Conservation (phyloP, 2,888 invertebrate species). For the Sinelater perroti region DNA sequence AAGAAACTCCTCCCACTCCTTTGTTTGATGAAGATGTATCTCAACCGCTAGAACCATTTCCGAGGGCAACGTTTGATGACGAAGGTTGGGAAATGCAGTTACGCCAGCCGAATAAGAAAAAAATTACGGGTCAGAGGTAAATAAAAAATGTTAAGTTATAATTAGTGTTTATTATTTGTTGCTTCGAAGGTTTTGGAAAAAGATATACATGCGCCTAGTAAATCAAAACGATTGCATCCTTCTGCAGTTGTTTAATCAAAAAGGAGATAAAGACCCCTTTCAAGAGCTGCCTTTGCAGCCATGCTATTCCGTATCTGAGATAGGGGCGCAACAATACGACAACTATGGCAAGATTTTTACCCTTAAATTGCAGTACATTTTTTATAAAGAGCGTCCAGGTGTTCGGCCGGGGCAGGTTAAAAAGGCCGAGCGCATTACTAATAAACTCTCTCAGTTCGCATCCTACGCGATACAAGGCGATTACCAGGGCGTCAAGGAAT, state of each 20-base stretch:
- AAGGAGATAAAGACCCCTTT: slow-evolving; percentile 89
- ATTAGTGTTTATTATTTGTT: background rate
- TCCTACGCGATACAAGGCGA: slow-evolving; percentile 94
- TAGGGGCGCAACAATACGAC: slow-evolving; percentile 97
- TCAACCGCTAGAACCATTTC: slow-evolving; percentile 90
- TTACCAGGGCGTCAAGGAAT: slow-evolving; percentile 92
- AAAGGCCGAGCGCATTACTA: slow-evolving; percentile 90
- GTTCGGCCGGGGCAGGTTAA: slow-evolving; percentile 94
- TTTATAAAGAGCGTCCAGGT: slow-evolving; percentile 97
- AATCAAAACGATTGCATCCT: slow-evolving; percentile 83
- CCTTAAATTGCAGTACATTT: slow-evolving; percentile 93
- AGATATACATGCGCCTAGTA: slow-evolving; percentile 85
- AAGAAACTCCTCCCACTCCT: slow-evolving; percentile 91
- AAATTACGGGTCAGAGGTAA: slow-evolving; percentile 87
- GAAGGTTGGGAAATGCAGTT: slow-evolving; percentile 97
- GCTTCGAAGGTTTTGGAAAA: slow-evolving; percentile 88
- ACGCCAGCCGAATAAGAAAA: slow-evolving; percentile 95
- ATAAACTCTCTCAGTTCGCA: slow-evolving; percentile 91
- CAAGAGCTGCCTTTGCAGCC: slow-evolving; percentile 94
- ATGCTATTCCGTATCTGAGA: slow-evolving; percentile 94
- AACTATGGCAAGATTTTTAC: slow-evolving; percentile 99
- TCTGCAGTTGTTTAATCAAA: slow-evolving; percentile 84
- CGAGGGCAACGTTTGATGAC: slow-evolving; percentile 77
- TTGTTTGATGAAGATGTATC: slow-evolving; percentile 94
- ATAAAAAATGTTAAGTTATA: background rate